Evolutionary conservation across 2,113 vertebrate species (phyloP).

Genomic region (Xiphophorus hellerii): DNA sequence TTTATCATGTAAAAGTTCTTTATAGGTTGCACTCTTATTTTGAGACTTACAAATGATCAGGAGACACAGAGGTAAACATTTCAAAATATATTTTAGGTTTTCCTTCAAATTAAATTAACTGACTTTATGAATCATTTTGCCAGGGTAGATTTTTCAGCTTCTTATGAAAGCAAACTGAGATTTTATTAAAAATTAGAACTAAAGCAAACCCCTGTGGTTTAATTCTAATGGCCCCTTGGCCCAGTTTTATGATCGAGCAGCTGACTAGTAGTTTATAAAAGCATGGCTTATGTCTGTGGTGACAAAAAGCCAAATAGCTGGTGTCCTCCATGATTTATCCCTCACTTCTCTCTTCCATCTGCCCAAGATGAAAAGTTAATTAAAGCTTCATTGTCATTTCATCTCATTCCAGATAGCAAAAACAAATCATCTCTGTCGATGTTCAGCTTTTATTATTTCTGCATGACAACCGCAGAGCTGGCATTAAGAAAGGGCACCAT

Average conservation of each 20-base stretch:
- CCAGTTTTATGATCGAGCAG: slow-evolving; percentile 64
- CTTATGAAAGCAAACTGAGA: slow-evolving; percentile 6
- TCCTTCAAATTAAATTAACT: too few species aligned
- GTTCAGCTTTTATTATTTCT: slow-evolving; percentile 62
- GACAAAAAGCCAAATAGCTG: slow-evolving; percentile 75
- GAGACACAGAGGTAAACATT: too few species aligned
- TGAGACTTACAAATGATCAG: neutral
- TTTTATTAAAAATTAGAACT: slow-evolving; percentile 20
- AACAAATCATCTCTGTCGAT: slow-evolving; percentile 70
- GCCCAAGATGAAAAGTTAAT: slow-evolving; percentile 69
- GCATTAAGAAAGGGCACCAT: slow-evolving; percentile 26
- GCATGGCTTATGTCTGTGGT: slow-evolving; percentile 29
- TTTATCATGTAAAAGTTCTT: too few species aligned
- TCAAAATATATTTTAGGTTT: neutral
- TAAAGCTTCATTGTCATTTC: slow-evolving; percentile 66
- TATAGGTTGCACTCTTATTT: neutral
- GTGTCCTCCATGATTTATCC: slow-evolving; percentile 75
- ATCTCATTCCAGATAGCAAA: slow-evolving; percentile 52
- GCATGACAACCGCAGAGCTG: slow-evolving; percentile 37
- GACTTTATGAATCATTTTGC: neutral
- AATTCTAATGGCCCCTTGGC: slow-evolving; percentile 47
- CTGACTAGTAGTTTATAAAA: slow-evolving; percentile 58
- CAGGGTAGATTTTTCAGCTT: slow-evolving; percentile 6
- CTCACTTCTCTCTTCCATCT: slow-evolving; percentile 59
- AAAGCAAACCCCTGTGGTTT: slow-evolving; percentile 33